These are phyloP conservation scores for Tor tambroides DNA, from an alignment of 2,113 vertebrate species.

Conservation along the genomic window DNA sequence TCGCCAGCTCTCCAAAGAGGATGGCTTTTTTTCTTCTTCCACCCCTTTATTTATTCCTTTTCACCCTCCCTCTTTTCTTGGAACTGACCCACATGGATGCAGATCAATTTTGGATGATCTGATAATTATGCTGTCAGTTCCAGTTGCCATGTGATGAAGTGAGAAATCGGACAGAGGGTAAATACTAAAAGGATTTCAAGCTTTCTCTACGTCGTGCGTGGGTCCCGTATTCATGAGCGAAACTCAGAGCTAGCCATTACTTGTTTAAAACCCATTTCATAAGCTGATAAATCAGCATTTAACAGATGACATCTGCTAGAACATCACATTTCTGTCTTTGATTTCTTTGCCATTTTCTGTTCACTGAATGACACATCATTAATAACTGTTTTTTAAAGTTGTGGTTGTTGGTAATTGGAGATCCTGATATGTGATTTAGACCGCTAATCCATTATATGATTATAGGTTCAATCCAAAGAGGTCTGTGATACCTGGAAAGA, in stretches of 20 bases:
- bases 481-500: neutral
- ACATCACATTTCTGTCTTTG: constrained; percentile 1
- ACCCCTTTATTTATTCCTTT: constrained; percentile 55
- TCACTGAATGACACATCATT: constrained; percentile 21
- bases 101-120: constrained; percentile 81
- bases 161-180: constrained; percentile 78
- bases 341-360: neutral
- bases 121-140: constrained; percentile 82
- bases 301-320: constrained; percentile 3
- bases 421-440: neutral
- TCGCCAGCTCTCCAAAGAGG: constrained; percentile 77
- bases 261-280: constrained; percentile 19
- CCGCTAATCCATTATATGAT: constrained; percentile 4
- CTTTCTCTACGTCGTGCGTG: constrained; percentile 56
- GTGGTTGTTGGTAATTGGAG: neutral
- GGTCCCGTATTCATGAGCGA: neutral
- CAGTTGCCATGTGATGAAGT: constrained; percentile 75
- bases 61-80: constrained; percentile 64
- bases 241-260: neutral
- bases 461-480: neutral
- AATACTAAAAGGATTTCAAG: constrained; percentile 72
- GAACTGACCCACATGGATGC: constrained; percentile 77
- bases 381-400: neutral
- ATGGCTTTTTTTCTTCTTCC: constrained; percentile 50
- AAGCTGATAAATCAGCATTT: constrained; percentile 19